phyloP scores from a whole-genome alignment of 2,797 vertebrate species.

The Anableps anableps region DNA sequence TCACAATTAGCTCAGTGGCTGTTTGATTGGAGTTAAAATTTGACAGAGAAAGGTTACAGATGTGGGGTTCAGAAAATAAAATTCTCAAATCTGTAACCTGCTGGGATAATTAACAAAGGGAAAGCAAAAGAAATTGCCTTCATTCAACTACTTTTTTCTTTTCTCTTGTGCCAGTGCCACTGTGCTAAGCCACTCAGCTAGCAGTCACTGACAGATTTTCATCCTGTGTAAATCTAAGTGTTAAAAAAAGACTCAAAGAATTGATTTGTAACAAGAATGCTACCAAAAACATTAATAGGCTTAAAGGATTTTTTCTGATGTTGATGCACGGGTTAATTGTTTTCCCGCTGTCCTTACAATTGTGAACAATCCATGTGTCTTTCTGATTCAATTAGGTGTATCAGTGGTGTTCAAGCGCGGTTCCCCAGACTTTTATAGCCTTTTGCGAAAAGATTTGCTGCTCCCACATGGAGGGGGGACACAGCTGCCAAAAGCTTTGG shows the following conservation, averaged over 20 bases:
- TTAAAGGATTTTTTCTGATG: slow-evolving; percentile 7
- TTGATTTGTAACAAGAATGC: slow-evolving; percentile 11
- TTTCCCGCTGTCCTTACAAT: not conserved
- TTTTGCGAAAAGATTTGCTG: not conserved
- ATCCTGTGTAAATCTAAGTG: slow-evolving; percentile 13
- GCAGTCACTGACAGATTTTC: slow-evolving; percentile 11
- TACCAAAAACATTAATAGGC: not conserved
- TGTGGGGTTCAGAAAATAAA: slow-evolving; percentile 17
- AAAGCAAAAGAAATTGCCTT: slow-evolving; percentile 32
- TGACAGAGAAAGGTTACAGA: slow-evolving; percentile 26
- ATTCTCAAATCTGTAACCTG: slow-evolving; percentile 49
- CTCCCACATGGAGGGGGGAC: not conserved
- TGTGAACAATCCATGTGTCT: not conserved
- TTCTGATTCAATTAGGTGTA: not conserved
- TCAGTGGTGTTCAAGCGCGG: not conserved
- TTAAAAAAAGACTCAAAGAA: slow-evolving; percentile 15
- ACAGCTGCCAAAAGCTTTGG: not conserved
- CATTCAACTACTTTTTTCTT: slow-evolving; percentile 5
- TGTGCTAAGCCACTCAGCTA: slow-evolving; percentile 29
- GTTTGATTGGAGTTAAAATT: slow-evolving; percentile 39
- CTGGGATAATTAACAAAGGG: slow-evolving; percentile 49
- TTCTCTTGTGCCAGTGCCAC: slow-evolving; percentile 35
- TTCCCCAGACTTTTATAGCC: not conserved
- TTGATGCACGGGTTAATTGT: not conserved
- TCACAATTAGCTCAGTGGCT: slow-evolving; percentile 44